Base-by-base conservation (phyloP, 2,113 vertebrate species). In the Halichoerus grypus region DNA sequence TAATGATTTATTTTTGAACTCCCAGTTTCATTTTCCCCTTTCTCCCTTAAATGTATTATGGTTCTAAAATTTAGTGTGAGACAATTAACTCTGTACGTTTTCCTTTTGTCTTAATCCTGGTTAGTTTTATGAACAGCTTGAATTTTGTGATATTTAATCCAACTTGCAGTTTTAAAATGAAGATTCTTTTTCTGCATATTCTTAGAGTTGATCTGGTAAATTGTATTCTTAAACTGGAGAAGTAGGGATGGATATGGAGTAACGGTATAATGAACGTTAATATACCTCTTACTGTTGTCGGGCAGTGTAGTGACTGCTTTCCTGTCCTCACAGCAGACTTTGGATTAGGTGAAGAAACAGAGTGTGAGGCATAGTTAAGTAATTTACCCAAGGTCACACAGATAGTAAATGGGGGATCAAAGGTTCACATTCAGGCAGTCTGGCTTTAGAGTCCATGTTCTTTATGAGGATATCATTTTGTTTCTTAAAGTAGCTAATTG, bases 161-260 rank as follows among this genome's bases (percentile, higher is more conserved):
- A 24, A 6, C 33, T 91, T 96, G 77, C 33, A 69, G 14, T 86
- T 94, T 97, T 91, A 91, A 83, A 80, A 61, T 12, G 63, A 95
- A 18, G 13, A 55, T 65, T 88, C 12, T 88, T 80, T 74, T 61
- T 53, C 19, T 77, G 59, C 15, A 26, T 92, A 39, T 74, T 53
- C 55, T 51, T 59, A 36, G 69, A 59, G 65, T 87, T 71, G 67
- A 59, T 92, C 15, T 36, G 16, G 15, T 85, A 59, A 46, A 46
- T 53, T 76, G 39, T 74, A 21, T 61, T 72, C 59, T 80, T 57
- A 19, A 92, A 39, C 12, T 65, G 28, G 63, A 1, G 21, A 57
- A 80, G 26, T 24, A 26, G 63, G 53, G 26, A 18, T n/a, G 22
- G 63, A 19, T n/a, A 3, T 53, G 42, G 18, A 22, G 11, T 46